Conservation (phyloP, 2,113 vertebrate species). For the Leptosomus discolor region DNA sequence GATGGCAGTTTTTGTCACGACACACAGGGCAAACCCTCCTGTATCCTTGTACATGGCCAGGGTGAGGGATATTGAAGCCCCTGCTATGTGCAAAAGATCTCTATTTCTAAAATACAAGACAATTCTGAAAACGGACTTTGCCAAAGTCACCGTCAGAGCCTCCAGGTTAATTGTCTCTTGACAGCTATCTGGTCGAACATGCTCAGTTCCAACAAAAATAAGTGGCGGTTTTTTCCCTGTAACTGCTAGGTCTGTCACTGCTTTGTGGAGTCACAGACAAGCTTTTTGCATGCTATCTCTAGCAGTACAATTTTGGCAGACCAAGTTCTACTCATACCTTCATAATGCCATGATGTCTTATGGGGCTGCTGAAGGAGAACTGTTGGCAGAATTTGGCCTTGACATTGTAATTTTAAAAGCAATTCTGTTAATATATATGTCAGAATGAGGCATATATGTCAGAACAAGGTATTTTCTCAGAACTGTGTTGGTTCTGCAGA, state of each 20-base stretch:
- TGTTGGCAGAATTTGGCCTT: not conserved
- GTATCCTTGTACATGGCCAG: not conserved
- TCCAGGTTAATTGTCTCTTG: not conserved
- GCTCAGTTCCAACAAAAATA: not conserved
- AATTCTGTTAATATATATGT: not conserved
- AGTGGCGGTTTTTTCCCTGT: fast-evolving
- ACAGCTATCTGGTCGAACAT: not conserved
- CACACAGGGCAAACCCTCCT: not conserved
- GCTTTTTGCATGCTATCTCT: not conserved
- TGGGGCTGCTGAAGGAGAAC: not conserved
- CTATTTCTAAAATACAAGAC: not conserved
- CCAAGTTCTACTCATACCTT: not conserved
- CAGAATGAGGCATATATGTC: not conserved
- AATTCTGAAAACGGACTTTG: not conserved
- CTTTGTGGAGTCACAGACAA: not conserved
- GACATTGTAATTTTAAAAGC: not conserved
- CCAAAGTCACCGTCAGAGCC: not conserved
- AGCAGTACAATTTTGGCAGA: not conserved
- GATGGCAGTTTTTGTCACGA: not conserved
- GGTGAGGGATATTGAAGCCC: not conserved
- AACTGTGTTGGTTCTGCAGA: not conserved
- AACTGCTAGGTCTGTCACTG: not conserved
- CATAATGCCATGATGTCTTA: not conserved
- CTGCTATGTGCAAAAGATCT: not conserved
- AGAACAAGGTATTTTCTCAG: not conserved